Evolutionary conservation across 2,797 vertebrate genomes (phyloP).

Genomic region (Acanthurus lineatus): DNA sequence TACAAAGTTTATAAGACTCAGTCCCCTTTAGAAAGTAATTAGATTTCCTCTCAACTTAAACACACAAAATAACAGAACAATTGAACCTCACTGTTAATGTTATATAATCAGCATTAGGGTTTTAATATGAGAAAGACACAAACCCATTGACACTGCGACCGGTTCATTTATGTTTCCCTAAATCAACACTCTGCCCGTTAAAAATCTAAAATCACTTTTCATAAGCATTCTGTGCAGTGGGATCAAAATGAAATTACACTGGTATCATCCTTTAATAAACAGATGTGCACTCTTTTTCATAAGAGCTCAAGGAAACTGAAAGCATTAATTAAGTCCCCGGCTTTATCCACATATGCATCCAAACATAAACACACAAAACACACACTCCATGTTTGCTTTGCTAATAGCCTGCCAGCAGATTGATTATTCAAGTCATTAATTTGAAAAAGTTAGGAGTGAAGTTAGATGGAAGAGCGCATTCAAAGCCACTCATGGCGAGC

Average conservation of each 20-base stretch:
- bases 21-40: background rate
- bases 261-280: constrained; percentile 24
- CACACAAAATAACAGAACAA: background rate
- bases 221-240: background rate
- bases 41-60: background rate
- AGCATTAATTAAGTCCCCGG: constrained; percentile 23
- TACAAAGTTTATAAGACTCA: background rate
- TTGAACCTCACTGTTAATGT: background rate
- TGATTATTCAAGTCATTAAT: constrained; percentile 43
- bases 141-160: background rate
- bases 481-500: constrained; percentile 39
- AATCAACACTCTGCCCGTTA: background rate
- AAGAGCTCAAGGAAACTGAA: background rate
- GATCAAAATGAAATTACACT: constrained; percentile 3
- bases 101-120: background rate
- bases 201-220: background rate
- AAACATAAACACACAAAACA: background rate
- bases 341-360: background rate
- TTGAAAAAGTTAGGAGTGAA: constrained; percentile 40
- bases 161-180: background rate
- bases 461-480: constrained; percentile 24
- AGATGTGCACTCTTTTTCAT: background rate
- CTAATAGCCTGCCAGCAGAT: constrained; percentile 22
- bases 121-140: background rate
- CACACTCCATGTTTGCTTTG: background rate